These are phyloP conservation scores for Ictalurus furcatus DNA, from an alignment of 2,113 vertebrate genomes.

Conservation along the genomic window DNA sequence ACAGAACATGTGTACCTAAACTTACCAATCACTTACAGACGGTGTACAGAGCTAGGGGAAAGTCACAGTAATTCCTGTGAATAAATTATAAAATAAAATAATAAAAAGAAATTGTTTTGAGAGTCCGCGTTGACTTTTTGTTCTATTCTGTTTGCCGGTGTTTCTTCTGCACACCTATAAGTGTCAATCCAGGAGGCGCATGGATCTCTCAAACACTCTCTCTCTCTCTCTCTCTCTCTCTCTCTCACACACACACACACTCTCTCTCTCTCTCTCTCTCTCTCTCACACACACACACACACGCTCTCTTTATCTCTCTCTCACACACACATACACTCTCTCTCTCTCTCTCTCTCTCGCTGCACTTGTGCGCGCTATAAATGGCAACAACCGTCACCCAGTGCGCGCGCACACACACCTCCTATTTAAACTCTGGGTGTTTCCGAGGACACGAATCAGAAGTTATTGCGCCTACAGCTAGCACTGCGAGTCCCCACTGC, in stretches of 20 bases:
- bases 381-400: slow-evolving; percentile 41
- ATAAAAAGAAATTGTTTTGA: background rate
- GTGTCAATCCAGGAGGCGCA: background rate
- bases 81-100: background rate
- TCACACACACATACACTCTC: no score
- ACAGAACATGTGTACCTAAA: background rate
- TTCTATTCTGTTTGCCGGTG: background rate
- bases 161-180: background rate
- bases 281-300: no score
- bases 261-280: background rate
- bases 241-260: background rate
- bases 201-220: background rate
- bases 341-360: background rate
- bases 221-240: background rate
- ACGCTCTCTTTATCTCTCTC: background rate
- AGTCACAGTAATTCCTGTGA: background rate
- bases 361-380: slow-evolving; percentile 44
- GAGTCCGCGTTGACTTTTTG: background rate
- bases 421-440: slow-evolving; percentile 20
- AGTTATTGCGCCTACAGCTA: background rate
- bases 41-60: slow-evolving; percentile 5
- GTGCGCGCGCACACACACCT: background rate
- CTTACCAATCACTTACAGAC: slow-evolving; percentile 33
- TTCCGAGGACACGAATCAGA: slow-evolving; percentile 1
- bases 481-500: background rate